These are phyloP conservation scores for Pantherophis vulpinus DNA, from an alignment of 2,797 vertebrate species.

Conservation along the genomic window DNA sequence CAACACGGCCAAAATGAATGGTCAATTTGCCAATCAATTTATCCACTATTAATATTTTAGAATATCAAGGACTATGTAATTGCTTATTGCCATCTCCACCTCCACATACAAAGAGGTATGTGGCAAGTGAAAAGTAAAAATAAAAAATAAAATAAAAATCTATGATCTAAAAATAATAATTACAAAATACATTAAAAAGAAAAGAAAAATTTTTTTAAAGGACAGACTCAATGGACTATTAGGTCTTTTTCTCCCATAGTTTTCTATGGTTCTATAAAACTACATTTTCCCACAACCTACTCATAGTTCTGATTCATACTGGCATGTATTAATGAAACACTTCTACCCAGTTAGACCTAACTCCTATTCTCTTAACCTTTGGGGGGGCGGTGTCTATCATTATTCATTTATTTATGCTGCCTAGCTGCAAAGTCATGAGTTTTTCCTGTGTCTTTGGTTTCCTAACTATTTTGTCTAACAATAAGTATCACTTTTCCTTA, in stretches of 20 bases:
- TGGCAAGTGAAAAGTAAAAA: too few species aligned
- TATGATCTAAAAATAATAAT: too few species aligned
- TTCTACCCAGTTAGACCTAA: not conserved
- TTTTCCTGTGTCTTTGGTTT: not conserved
- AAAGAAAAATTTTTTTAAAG: not conserved
- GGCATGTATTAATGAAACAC: not conserved
- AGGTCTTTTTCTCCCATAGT: not conserved
- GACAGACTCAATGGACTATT: not conserved
- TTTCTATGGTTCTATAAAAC: not conserved
- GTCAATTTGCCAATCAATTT: not conserved
- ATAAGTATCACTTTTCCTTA: not conserved
- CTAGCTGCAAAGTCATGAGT: too few species aligned
- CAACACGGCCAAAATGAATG: not conserved
- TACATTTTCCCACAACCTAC: not conserved
- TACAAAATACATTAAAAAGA: not conserved
- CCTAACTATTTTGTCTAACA: not conserved
- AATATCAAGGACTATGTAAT: not conserved
- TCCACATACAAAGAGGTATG: not conserved
- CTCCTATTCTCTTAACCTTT: not conserved
- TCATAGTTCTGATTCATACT: not conserved
- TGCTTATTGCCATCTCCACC: not conserved
- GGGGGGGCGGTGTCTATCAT: too few species aligned
- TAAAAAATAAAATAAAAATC: too few species aligned
- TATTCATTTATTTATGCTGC: too few species aligned
- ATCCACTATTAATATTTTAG: not conserved